Evolutionary conservation across 2,888 invertebrate genomes (phyloP), one percentile per base, ranked within the genome.

Genomic region (Harmothoe impar): DNA sequence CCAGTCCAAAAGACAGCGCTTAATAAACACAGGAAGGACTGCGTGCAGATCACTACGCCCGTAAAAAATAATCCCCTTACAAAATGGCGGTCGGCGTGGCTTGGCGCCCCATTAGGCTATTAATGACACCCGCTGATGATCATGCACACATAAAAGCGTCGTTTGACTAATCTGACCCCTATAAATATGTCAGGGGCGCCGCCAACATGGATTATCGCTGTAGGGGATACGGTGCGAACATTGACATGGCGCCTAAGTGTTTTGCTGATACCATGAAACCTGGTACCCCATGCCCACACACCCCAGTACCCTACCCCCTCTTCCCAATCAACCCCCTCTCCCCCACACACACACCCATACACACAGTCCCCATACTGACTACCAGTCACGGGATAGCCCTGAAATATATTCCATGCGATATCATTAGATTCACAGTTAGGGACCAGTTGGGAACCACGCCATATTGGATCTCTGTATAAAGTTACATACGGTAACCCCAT

Each of bases 81-180:
- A 56, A 52, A 54, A 52, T 54, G 86, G 29, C 86, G 31, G 54
- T 12, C 54, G 54, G 52, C 29, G 54, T 29, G 86, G 86, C 20
- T 56, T 86, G 86, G 86, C 86, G 31, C 86, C 54, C 86, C 86
- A 86, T 86, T 86, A 86, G 86, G 86, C 54, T 56, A 86, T 86
- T 54, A 86, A 86, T 56, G 86, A 86, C 86, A 86, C 86, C 29
- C 52, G 86, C 15, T 86, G 54, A 86, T 86, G 51, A 86, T 86
- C 86, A 86, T 52, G 86, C 86, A 54, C 54, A 31, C 86, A 86
- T 86, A 86, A 86, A 86, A 86, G 54, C 54, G 54, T 31, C 54
- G 56, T 86, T 54, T 54, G 86, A 86, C 86, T 86, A 86, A 86
- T 86, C 86, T 86, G 86, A 86, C 56, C 86, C 86, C 86, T 86